Evolutionary conservation across 1,140 invertebrate species (phyloP).

Genomic region (Platorchestia sp.): DNA sequence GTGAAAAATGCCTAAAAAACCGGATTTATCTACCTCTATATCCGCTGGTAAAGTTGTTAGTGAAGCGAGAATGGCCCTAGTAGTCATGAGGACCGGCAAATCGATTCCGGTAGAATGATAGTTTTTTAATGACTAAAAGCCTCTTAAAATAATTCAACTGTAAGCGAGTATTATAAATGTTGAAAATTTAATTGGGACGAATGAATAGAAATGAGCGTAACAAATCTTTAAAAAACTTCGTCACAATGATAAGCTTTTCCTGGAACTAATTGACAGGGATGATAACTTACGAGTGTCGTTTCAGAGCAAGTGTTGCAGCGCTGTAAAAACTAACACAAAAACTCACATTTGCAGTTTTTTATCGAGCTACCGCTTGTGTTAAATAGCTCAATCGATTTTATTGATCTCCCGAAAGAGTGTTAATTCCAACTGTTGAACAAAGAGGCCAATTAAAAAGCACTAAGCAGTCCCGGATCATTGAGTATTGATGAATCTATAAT

Average conservation of each 20-base stretch:
- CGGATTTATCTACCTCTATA: no score
- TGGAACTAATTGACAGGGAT: not conserved
- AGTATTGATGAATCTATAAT: not conserved
- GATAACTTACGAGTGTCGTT: not conserved
- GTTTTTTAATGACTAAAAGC: no score
- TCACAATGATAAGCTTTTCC: not conserved
- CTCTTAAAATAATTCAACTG: no score
- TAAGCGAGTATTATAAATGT: no score
- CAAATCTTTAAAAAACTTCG: not conserved
- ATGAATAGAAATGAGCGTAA: not conserved
- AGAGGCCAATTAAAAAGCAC: slow-evolving; percentile 7
- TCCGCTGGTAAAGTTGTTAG: no score
- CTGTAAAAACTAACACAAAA: not conserved
- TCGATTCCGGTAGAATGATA: no score
- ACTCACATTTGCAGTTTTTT: not conserved
- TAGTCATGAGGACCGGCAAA: no score
- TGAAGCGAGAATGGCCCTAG: no score
- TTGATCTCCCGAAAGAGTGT: not conserved
- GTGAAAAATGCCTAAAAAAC: no score
- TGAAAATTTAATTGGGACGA: not conserved
- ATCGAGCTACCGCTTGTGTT: not conserved
- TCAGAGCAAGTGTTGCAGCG: not conserved
- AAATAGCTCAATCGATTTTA: not conserved
- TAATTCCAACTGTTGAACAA: not conserved
- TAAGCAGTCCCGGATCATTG: not conserved